Percentiles rank a stretch among this genome's conserved stretches.
These are phyloP conservation scores for Saturnia japonica DNA, from an alignment of 2,888 invertebrate species.

Conservation along the genomic window DNA sequence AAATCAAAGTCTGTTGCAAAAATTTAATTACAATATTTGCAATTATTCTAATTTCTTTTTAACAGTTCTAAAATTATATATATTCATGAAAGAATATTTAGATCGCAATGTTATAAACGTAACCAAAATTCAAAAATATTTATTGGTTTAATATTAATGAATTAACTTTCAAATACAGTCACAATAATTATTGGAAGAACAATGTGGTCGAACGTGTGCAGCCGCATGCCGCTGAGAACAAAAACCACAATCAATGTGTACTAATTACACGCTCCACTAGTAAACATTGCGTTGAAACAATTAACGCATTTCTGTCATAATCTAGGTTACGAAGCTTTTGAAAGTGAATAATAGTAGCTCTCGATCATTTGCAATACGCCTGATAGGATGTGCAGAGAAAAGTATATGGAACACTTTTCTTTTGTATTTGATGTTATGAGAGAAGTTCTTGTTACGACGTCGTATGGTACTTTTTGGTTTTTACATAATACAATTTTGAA, in stretches of 20 bases:
- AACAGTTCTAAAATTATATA: too few relatives aligned
- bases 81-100: background rate
- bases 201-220: background rate
- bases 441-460: background rate
- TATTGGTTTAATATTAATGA: background rate
- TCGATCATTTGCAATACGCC: background rate
- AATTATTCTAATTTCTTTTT: too few relatives aligned
- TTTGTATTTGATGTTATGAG: too few relatives aligned
- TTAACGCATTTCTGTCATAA: conserved; percentile 10
- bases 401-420: background rate
- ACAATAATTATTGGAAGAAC: background rate
- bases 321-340: conserved; percentile 10
- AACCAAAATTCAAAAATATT: background rate
- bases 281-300: background rate
- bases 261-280: conserved; percentile 6
- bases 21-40: background rate
- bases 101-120: background rate
- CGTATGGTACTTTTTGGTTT: background rate
- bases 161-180: background rate
- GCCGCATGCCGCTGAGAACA: background rate
- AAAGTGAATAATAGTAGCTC: conserved; percentile 9
- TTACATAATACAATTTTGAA: background rate
- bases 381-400: background rate
- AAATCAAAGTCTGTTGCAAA: background rate
- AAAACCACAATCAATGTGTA: conserved; percentile 6